Percentiles rank a stretch among this genome's conserved stretches.
Conservation (phyloP, 2,113 vertebrate species). For the Sapajus apella region DNA sequence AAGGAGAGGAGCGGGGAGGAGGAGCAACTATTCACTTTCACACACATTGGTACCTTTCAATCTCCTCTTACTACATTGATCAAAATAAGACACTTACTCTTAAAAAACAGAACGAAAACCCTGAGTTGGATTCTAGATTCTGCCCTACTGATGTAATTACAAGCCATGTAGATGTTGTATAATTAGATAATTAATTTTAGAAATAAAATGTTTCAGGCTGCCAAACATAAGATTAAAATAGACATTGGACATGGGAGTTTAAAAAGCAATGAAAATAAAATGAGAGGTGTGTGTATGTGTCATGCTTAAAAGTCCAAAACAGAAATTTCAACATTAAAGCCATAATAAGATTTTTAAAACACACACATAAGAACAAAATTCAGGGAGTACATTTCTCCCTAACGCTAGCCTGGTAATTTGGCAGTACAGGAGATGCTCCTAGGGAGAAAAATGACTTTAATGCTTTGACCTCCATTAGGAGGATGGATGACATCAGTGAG, state of each 20-base stretch:
- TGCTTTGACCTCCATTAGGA: not conserved
- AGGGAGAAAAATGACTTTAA: not conserved
- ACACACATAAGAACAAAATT: not conserved
- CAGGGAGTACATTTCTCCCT: not conserved
- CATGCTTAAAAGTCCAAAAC: not conserved
- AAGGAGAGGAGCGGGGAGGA: not conserved
- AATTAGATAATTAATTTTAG: slow-evolving; percentile 40
- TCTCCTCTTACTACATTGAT: not conserved
- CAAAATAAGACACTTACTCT: not conserved
- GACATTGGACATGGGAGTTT: not conserved
- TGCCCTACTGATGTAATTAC: not conserved
- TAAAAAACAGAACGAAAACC: not conserved
- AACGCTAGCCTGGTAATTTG: not conserved
- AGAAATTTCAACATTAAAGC: not conserved
- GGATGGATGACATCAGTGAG: not conserved
- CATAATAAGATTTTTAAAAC: not conserved
- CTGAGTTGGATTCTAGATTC: not conserved
- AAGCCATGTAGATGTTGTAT: not conserved
- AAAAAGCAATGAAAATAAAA: not conserved
- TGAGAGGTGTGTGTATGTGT: not conserved
- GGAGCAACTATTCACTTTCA: not conserved
- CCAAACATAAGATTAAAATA: not conserved
- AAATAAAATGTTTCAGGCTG: slow-evolving; percentile 30
- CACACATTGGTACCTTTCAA: not conserved
- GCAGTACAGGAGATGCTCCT: not conserved